These are phyloP conservation scores for Anguilla megastoma DNA, from an alignment of 2,797 vertebrate species.

Conservation along the genomic window DNA sequence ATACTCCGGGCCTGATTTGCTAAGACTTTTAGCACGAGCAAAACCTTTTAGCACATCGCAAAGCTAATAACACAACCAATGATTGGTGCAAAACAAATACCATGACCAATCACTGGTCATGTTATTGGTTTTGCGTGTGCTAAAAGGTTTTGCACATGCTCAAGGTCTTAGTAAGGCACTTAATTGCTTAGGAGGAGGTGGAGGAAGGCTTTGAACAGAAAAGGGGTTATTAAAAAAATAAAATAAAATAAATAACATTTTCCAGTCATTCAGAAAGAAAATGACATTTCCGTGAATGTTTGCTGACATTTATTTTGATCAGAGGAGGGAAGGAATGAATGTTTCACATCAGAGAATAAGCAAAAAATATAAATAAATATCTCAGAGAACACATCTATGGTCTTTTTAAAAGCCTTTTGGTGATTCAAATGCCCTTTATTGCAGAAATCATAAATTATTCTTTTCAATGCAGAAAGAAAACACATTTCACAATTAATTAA, in stretches of 20 bases:
- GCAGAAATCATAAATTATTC: background rate
- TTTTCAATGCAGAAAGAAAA: background rate
- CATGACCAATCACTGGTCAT: background rate
- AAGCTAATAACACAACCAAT: background rate
- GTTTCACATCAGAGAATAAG: constrained; percentile 13
- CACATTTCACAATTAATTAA: background rate
- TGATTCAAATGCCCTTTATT: background rate
- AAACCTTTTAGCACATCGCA: background rate
- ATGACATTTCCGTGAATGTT: constrained; percentile 21
- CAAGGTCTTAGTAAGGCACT: background rate
- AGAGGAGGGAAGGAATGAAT: background rate
- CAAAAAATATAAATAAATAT: background rate
- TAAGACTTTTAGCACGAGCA: background rate
- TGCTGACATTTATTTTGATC: constrained; percentile 32
- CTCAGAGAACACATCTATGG: background rate
- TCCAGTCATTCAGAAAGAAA: constrained; percentile 22
- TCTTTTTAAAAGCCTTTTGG: constrained; percentile 22
- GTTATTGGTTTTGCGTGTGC: background rate
- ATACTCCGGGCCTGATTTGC: background rate
- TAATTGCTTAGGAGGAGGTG: background rate
- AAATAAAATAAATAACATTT: background rate
- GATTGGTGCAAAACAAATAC: background rate
- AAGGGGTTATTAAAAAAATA: background rate
- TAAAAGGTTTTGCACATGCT: no score
- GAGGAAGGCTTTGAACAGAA: constrained; percentile 16